These are phyloP conservation scores for Harlomillsia oculata DNA, from an alignment of 1,140 invertebrate genomes.

Conservation along the genomic window DNA sequence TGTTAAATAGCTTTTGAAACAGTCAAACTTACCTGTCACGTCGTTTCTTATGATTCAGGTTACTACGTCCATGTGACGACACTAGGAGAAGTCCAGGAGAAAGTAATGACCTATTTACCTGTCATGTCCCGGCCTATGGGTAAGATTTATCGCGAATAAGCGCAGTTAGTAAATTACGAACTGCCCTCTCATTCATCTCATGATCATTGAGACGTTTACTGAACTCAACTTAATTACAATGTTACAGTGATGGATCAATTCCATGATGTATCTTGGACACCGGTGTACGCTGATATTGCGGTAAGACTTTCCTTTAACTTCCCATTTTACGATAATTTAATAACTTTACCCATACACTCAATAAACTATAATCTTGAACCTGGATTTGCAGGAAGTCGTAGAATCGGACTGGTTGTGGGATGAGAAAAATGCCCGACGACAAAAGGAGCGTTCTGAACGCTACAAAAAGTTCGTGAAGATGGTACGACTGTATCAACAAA, in stretches of 20 bases:
- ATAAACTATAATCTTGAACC: too few species aligned
- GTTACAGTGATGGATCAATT: slow-evolving; percentile 63
- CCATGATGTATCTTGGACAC: slow-evolving; percentile 79
- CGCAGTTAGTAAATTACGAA: too few species aligned
- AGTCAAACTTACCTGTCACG: too few species aligned
- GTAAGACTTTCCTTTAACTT: slow-evolving; percentile 48
- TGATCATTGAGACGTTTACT: too few species aligned
- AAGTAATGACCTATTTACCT: slow-evolving; percentile 82
- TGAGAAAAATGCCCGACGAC: slow-evolving; percentile 55
- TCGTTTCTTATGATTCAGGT: slow-evolving; percentile 46
- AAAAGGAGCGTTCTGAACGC: slow-evolving; percentile 50
- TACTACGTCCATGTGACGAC: slow-evolving; percentile 90
- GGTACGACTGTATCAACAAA: too few species aligned
- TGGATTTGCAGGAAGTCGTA: slow-evolving; percentile 58
- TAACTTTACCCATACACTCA: too few species aligned
- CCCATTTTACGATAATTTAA: background rate
- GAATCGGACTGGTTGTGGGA: slow-evolving; percentile 84
- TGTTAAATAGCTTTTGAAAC: too few species aligned
- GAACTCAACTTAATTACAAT: too few species aligned
- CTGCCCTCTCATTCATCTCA: too few species aligned
- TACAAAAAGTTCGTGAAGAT: slow-evolving; percentile 35
- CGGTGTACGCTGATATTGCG: slow-evolving; percentile 77
- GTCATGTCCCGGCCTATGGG: slow-evolving; percentile 76
- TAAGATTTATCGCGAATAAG: too few species aligned
- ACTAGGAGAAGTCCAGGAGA: slow-evolving; percentile 83